Evolutionary conservation across 2,888 invertebrate genomes (phyloP).

Genomic region (Leucoptera coffeella): DNA sequence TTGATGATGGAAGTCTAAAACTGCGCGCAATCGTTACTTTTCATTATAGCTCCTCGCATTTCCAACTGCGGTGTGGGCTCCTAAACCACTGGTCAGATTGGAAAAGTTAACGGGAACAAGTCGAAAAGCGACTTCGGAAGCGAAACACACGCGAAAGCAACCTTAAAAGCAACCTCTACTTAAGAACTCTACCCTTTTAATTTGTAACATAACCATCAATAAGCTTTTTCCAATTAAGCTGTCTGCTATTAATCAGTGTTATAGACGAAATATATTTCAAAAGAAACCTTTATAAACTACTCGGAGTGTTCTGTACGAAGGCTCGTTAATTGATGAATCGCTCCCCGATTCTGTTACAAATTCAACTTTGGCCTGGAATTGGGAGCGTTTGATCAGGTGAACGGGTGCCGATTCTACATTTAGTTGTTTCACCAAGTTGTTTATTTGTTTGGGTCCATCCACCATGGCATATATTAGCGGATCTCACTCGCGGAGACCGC

Average conservation of each 20-base stretch:
- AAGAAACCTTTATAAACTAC: too few species aligned
- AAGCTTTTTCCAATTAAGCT: slow-evolving; percentile 49
- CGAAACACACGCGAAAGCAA: too few species aligned
- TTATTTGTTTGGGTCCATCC: slow-evolving; percentile 25
- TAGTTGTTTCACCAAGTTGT: slow-evolving; percentile 14
- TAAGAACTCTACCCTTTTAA: too few species aligned
- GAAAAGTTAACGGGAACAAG: slow-evolving; percentile 44
- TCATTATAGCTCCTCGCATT: slow-evolving; percentile 39
- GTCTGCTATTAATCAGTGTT: slow-evolving; percentile 51
- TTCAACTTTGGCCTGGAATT: too few species aligned
- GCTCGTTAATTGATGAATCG: too few species aligned
- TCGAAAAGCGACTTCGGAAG: slow-evolving; percentile 50
- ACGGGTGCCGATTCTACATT: neutral
- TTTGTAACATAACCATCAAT: slow-evolving; percentile 52
- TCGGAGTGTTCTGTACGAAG: too few species aligned
- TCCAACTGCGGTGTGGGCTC: slow-evolving; percentile 40
- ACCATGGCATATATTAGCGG: slow-evolving; percentile 40
- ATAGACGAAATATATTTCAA: too few species aligned
- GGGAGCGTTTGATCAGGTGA: slow-evolving; percentile 12
- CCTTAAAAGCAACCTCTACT: too few species aligned
- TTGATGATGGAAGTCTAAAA: slow-evolving; percentile 29
- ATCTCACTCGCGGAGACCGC: slow-evolving; percentile 20
- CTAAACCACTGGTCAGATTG: slow-evolving; percentile 42
- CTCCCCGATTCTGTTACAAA: too few species aligned
- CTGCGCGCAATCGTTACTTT: slow-evolving; percentile 51